phyloP scores from a whole-genome alignment of 2,797 vertebrate species.

The Notoglanidium macrostoma region DNA sequence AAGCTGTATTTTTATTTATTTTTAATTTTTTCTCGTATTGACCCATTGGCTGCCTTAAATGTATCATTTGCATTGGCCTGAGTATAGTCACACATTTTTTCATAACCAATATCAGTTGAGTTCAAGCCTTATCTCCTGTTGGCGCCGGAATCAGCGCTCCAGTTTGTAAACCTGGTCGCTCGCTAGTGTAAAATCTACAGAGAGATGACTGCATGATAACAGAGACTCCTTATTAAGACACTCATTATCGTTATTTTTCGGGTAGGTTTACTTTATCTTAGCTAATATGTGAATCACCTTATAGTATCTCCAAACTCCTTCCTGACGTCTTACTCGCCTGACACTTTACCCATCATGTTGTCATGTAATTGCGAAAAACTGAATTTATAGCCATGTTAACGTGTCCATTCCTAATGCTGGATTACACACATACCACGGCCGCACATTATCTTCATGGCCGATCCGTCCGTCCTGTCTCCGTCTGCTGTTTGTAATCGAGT shows the following conservation, averaged over 20 bases:
- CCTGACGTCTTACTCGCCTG: not conserved
- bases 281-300: not conserved
- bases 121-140: not conserved
- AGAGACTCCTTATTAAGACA: not conserved
- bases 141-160: not conserved
- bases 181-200: not conserved
- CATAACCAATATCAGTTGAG: not conserved
- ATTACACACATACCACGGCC: not conserved
- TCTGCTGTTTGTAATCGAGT: conserved; percentile 25
- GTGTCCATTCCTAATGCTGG: conserved; percentile 3
- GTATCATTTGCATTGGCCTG: not conserved
- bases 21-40: no score
- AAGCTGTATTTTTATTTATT: no score
- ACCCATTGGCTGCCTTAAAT: no score
- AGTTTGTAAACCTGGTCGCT: not conserved
- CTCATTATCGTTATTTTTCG: not conserved
- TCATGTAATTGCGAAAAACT: not conserved
- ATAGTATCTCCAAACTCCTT: not conserved
- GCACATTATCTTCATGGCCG: not conserved
- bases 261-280: not conserved
- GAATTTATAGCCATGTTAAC: conserved; percentile 1
- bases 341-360: not conserved
- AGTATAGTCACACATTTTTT: not conserved
- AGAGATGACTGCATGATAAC: not conserved
- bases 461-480: not conserved